Evolutionary conservation across 2,113 vertebrate genomes (phyloP), one percentile per base, ranked within the genome.

Genomic region (Lepus europaeus): DNA sequence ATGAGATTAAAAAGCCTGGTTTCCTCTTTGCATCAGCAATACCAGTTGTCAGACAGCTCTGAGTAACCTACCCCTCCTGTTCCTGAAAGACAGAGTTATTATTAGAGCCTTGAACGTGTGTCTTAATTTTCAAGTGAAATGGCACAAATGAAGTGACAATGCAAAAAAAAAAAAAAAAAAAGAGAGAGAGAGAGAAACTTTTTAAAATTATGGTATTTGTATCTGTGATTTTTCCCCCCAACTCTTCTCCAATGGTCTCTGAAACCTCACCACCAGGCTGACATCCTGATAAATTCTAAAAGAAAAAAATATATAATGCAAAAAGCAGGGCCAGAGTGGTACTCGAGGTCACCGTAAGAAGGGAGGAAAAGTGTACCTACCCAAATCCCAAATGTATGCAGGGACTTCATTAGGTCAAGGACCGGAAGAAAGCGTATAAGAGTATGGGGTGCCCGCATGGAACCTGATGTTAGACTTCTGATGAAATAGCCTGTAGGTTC

Each of bases 1-100:
- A 64, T 11, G 80, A 86, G 78, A 95, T 94, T 78, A 59, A 74
- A 80, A 95, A 61, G 69, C 69, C 68, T 87, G 51, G 69, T 78
- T 96, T 97, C 95, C 94, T 97, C 81, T 66, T 78, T 63, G 78
- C 51, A 93, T 96, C 72, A 78, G 78, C 64, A 90, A 93, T 66
- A 95, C 72, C 73, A 90, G 81, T 6, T 95, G 87, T 90, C 80
- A 89, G 36, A 95, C 10, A 86, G 59, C 36, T 53, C 59, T 72
- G 95, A 85, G 87, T 73, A 88, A 85, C 20, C 29, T 10, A 56
- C 39, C 69, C 70, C 49, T 92, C 83, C 83, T 68, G 2, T 91
- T 96, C 90, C 78, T 85, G 74, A 77, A 94, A 76, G 91, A 70
- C 31, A 90, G 66, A 63, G n/a, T 53, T 81, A 83, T 77, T 77